These are phyloP conservation scores for Eretmochelys imbricata DNA, from an alignment of 2,113 vertebrate genomes.

Conservation along the genomic window DNA sequence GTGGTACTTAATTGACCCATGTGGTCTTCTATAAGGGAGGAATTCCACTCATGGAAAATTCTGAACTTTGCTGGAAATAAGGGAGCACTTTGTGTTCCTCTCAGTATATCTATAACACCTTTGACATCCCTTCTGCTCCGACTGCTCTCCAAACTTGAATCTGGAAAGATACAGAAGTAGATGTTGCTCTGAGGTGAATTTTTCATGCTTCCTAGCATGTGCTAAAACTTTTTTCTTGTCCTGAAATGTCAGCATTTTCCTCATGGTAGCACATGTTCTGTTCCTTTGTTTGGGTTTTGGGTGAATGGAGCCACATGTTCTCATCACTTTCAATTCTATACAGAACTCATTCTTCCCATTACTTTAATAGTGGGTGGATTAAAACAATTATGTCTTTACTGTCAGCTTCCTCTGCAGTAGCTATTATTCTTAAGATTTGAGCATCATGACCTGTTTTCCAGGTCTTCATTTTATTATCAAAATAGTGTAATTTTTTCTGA, in stretches of 20 bases:
- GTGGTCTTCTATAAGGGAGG: rapidly evolving
- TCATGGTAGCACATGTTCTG: neutral
- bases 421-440: conserved; percentile 8
- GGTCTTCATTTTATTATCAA: conserved; percentile 8
- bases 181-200: neutral
- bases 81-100: neutral
- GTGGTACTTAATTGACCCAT: neutral
- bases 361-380: neutral
- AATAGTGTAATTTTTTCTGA: neutral
- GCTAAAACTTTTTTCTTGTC: neutral
- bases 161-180: neutral
- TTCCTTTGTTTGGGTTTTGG: neutral
- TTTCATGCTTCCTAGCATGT: neutral
- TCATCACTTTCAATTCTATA: neutral
- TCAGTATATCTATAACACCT: neutral
- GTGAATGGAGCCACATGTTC: neutral
- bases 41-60: neutral
- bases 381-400: neutral
- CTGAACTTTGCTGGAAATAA: neutral
- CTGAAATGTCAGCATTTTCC: neutral
- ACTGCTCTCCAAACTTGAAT: neutral
- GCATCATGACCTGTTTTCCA: neutral
- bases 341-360: neutral
- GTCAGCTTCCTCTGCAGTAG: conserved; percentile 12
- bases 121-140: neutral